Conservation (phyloP, 30 jellyfish, hydroid and myxozoan genomes). For the Cassiopea xamachana region DNA sequence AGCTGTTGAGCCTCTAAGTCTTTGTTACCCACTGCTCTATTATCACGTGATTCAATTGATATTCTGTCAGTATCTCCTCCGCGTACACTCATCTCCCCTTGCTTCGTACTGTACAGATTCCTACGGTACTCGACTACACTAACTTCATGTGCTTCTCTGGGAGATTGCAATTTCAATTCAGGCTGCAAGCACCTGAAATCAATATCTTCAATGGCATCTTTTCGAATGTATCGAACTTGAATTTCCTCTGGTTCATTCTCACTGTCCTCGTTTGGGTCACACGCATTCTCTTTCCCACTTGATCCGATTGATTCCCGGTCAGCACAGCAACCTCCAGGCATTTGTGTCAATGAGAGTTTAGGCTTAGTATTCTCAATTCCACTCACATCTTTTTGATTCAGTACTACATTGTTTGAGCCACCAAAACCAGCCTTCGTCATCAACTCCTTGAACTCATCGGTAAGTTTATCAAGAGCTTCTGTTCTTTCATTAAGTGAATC, state of each 20-base stretch:
- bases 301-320: background rate
- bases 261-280: background rate
- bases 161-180: background rate
- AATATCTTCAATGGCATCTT: constrained; percentile 23
- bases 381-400: background rate
- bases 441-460: constrained; percentile 45
- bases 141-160: background rate
- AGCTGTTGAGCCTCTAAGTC: background rate
- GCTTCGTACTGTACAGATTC: background rate
- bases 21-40: background rate
- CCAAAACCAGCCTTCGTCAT: constrained; percentile 61
- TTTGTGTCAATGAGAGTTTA: background rate
- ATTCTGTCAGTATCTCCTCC: background rate
- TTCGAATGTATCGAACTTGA: constrained; percentile 41
- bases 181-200: constrained; percentile 35
- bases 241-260: constrained; percentile 45
- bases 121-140: background rate
- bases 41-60: background rate
- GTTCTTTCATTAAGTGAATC: constrained; percentile 60
- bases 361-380: background rate
- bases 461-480: constrained; percentile 59
- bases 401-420: background rate
- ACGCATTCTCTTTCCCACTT: background rate
- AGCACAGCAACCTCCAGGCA: background rate
- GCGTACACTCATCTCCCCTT: background rate